Evolutionary conservation across 2,888 invertebrate species (phyloP), one percentile per base, ranked within the genome.

Genomic region (Calameuta idolon): DNA sequence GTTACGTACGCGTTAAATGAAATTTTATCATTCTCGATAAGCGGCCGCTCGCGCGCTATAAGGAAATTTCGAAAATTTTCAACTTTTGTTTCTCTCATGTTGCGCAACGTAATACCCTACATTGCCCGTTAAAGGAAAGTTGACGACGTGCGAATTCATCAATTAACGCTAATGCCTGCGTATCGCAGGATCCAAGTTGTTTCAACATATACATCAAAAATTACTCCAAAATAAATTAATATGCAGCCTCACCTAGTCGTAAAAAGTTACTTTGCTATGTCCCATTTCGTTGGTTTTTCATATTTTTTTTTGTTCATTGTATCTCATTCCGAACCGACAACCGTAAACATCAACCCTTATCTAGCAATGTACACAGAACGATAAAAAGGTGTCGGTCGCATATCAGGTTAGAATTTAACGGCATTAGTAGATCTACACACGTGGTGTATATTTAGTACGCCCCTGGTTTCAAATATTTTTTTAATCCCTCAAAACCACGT

Each of bases 81-180:
- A 5, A 5, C 9, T 23, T 23, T 40, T 9, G 5, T 40, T 40
- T 15, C 23, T 5, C 23, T 23, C 12, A 5, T 5, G 40, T 55
- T 5, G 23, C 55, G 1, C 15, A 9, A 9, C 23, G 23, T 4
- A 9, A 23, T 9, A 4, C 23, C 23, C 23, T 15, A 0, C 74
- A 34, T 74, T 34, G 34, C 5, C 4, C 71, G 71, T 31, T 30
- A 12, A 31, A 31, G 71, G 71, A 9, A 55, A 55, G 23, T 55
- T 2, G 55, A 55, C 23, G 55, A 55, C 9, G 74, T 30, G 74
- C 74, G 12, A 35, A 34, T 30, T 74, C n/a, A 30, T 74, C 35
- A 74, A 74, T 74, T 74, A 74, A 79, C 76, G 76, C 69, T 74
- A 79, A 76, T 74, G 76, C 69, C 55, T 1, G 55, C 23, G 23